phyloP scores from a whole-genome alignment of 2,888 invertebrate genomes.

The Zaprionus bogoriensis region DNA sequence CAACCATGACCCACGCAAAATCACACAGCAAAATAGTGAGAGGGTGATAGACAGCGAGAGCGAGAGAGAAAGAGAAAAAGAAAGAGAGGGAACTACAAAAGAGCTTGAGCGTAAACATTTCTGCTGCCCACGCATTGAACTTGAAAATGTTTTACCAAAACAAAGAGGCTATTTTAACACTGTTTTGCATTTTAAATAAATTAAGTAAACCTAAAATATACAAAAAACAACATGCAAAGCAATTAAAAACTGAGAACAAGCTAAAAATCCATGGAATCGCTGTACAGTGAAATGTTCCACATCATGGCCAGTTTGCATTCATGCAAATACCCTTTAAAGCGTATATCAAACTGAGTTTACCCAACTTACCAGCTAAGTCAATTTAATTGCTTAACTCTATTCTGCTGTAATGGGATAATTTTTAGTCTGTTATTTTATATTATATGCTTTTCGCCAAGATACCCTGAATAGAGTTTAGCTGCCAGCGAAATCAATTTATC shows the following conservation, averaged over 20 bases:
- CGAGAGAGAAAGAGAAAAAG: slow-evolving; percentile 2
- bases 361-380: too few relatives aligned
- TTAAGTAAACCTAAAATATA: slow-evolving; percentile 25
- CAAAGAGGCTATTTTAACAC: slow-evolving; percentile 52
- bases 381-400: too few relatives aligned
- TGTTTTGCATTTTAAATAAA: slow-evolving; percentile 35
- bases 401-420: too few relatives aligned
- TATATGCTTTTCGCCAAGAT: too few relatives aligned
- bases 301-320: slow-evolving; percentile 30
- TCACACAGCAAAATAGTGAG: slow-evolving; percentile 17
- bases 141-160: slow-evolving; percentile 63
- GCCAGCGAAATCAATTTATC: too few relatives aligned
- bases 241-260: slow-evolving; percentile 54
- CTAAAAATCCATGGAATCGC: slow-evolving; percentile 46
- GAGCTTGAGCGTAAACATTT: slow-evolving; percentile 29
- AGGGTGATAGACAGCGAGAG: slow-evolving; percentile 12
- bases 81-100: neutral
- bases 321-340: slow-evolving; percentile 7
- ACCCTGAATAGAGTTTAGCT: too few relatives aligned
- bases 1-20: slow-evolving; percentile 73
- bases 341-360: neutral
- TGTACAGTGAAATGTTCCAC: slow-evolving; percentile 55
- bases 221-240: slow-evolving; percentile 30
- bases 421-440: neutral
- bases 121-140: slow-evolving; percentile 66